A percentile compares a stretch with the other conserved stretches of the same genome.
Conservation (phyloP, 2,113 vertebrate genomes). For the Lepisosteus oculatus region DNA sequence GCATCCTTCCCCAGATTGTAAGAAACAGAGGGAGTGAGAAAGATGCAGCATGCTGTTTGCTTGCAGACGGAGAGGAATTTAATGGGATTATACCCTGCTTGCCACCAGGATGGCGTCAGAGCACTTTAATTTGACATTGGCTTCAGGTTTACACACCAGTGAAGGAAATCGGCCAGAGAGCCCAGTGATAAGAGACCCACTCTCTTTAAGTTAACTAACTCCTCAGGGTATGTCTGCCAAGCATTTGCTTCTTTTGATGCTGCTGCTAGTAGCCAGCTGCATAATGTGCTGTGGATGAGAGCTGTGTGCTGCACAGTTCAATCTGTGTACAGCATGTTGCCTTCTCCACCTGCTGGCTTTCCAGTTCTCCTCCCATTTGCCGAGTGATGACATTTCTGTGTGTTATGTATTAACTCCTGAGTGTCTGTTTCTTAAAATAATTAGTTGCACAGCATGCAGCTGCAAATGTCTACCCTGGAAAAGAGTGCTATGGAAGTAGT, state of each 20-base stretch:
- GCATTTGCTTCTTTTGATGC: constrained; percentile 19
- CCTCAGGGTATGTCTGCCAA: constrained; percentile 15
- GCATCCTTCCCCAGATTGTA: constrained; percentile 21
- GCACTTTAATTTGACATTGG: constrained; percentile 22
- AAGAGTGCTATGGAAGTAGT: too few relatives aligned
- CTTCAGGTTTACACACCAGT: constrained; percentile 13
- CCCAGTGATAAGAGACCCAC: background rate
- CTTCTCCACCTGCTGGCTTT: constrained; percentile 44
- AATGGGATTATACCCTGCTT: constrained; percentile 24
- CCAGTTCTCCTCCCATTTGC: constrained; percentile 13
- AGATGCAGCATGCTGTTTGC: constrained; percentile 19
- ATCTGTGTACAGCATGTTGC: constrained; percentile 33
- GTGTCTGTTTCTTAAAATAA: constrained; percentile 3
- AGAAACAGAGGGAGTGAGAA: constrained; percentile 21
- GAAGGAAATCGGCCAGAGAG: constrained; percentile 5
- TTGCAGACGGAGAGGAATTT: constrained; percentile 27
- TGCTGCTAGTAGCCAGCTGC: constrained; percentile 23
- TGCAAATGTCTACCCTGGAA: background rate
- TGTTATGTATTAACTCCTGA: constrained; percentile 20
- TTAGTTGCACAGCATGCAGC: constrained; percentile 17
- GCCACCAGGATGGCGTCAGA: constrained; percentile 24
- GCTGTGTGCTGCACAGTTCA: constrained; percentile 14
- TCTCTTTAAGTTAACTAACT: constrained; percentile 20
- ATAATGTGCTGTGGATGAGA: constrained; percentile 23
- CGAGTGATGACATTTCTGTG: constrained; percentile 1